Conservation (phyloP, 2,113 vertebrate species). For the Dromas ardeola region DNA sequence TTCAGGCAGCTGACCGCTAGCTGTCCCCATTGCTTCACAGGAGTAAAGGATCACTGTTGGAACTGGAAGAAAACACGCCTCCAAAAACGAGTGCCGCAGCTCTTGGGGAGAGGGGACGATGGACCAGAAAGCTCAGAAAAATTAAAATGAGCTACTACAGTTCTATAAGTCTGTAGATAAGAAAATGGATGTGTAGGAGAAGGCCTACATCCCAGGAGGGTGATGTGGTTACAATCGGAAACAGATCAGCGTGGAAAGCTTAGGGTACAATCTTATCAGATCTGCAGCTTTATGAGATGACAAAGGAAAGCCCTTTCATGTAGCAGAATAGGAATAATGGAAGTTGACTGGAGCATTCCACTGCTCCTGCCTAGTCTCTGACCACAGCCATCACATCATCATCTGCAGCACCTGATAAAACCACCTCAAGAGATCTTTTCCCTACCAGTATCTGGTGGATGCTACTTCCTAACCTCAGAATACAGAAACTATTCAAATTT, state of each 20-base stretch:
- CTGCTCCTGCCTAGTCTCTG: background rate
- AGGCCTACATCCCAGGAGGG: background rate
- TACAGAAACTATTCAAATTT: background rate
- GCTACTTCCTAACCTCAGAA: background rate
- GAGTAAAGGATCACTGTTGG: background rate
- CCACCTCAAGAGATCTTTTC: background rate
- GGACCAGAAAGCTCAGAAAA: background rate
- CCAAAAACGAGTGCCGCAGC: background rate
- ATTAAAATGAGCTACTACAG: background rate
- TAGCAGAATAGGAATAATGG: background rate
- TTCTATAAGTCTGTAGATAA: background rate
- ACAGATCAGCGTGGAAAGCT: background rate
- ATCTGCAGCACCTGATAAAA: background rate
- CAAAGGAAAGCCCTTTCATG: background rate
- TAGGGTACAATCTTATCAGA: background rate
- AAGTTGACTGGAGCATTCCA: background rate
- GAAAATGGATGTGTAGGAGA: background rate
- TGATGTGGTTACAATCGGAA: background rate
- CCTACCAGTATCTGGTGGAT: background rate
- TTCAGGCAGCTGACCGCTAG: conserved; percentile 36
- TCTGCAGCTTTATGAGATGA: background rate
- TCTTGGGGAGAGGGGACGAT: accelerated
- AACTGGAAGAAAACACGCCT: background rate
- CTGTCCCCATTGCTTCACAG: conserved; percentile 55
- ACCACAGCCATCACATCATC: background rate